phyloP scores from a whole-genome alignment of 1,140 invertebrate genomes.

The Cyclargus thomasi region DNA sequence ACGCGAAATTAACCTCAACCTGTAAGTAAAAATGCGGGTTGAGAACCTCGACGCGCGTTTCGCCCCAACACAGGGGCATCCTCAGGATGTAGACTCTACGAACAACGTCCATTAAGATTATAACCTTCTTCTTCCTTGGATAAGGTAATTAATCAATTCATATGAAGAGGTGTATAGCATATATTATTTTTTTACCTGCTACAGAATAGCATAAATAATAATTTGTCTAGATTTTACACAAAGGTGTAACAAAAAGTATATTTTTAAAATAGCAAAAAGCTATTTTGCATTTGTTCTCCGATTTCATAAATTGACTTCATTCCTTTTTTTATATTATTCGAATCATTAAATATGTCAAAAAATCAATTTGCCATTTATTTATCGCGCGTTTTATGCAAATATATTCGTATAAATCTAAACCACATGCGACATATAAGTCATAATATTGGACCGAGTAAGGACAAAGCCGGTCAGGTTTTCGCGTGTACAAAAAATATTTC shows the following conservation, averaged over 20 bases:
- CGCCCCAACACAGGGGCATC: too few species aligned
- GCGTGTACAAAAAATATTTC: conserved; percentile 40
- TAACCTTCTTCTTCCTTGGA: too few species aligned
- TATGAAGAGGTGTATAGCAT: too few species aligned
- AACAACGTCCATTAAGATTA: too few species aligned
- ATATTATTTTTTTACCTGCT: too few species aligned
- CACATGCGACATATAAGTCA: conserved; percentile 68
- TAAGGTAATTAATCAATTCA: too few species aligned
- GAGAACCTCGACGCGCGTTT: too few species aligned
- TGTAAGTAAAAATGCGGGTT: too few species aligned
- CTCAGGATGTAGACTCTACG: too few species aligned
- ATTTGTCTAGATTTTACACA: too few species aligned
- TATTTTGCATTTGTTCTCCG: conserved; percentile 9
- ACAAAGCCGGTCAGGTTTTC: conserved; percentile 53
- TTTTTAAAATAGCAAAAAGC: background rate
- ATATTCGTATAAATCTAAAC: conserved; percentile 58
- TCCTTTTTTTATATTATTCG: conserved; percentile 11
- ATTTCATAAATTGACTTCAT: background rate
- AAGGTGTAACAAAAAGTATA: background rate
- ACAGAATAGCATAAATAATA: too few species aligned
- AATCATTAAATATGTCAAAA: conserved; percentile 39
- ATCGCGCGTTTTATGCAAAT: conserved; percentile 66
- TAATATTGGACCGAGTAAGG: conserved; percentile 61
- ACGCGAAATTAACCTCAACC: too few species aligned
- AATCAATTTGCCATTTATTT: conserved; percentile 66